phyloP scores from a whole-genome alignment of 2,888 invertebrate species.

The Petrolisthes manimaculis region DNA sequence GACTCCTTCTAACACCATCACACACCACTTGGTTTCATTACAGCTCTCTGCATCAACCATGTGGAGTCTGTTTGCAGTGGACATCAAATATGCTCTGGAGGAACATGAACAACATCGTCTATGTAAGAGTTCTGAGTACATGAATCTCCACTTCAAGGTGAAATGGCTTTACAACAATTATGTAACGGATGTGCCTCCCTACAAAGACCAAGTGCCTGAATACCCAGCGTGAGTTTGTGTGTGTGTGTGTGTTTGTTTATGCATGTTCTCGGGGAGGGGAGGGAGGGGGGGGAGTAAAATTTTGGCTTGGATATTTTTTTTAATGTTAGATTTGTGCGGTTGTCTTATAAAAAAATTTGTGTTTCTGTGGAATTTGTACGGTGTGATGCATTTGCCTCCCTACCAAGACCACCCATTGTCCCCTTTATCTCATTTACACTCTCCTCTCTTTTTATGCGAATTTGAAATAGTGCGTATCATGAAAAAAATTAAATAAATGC shows the following conservation, averaged over 20 bases:
- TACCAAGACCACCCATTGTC: background rate
- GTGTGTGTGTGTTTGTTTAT: no score
- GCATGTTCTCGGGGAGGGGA: no score
- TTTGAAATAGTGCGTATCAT: no score
- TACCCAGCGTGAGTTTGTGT: conserved; percentile 87
- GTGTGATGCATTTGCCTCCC: background rate
- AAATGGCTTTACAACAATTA: conserved; percentile 99
- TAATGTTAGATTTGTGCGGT: no score
- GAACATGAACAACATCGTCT: conserved; percentile 96
- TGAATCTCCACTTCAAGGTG: conserved; percentile 99
- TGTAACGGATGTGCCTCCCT: conserved; percentile 96
- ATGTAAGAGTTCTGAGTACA: conserved; percentile 98
- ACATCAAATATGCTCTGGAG: conserved; percentile 97
- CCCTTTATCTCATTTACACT: no score
- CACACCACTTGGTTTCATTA: conserved; percentile 66
- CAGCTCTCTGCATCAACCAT: conserved; percentile 96
- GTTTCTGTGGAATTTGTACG: background rate
- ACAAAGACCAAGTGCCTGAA: conserved; percentile 96
- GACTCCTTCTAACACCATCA: background rate
- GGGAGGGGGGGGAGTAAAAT: no score
- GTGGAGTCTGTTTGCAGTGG: conserved; percentile 97
- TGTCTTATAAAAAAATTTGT: background rate
- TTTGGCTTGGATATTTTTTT: no score
- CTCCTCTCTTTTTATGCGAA: no score
- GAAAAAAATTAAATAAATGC: no score